These are phyloP conservation scores for Myathropa florea DNA, from an alignment of 2,888 invertebrate species.

Conservation along the genomic window DNA sequence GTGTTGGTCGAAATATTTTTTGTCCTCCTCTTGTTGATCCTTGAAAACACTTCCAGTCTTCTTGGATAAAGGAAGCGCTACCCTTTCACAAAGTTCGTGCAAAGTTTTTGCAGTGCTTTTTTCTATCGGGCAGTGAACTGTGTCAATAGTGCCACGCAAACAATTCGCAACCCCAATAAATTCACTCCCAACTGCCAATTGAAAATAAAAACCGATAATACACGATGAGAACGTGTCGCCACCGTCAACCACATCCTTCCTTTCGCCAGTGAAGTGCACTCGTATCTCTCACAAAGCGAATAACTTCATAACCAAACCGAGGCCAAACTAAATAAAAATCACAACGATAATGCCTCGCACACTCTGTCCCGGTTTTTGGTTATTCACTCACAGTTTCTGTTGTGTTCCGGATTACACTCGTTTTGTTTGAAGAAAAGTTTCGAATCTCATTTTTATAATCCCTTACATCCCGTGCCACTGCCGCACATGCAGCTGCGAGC, in stretches of 20 bases:
- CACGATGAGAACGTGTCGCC: background rate
- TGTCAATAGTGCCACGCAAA: background rate
- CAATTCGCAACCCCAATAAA: background rate
- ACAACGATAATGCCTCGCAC: slow-evolving; percentile 47
- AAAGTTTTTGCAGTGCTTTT: too few relatives aligned
- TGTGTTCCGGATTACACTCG: background rate
- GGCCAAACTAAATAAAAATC: slow-evolving; percentile 53
- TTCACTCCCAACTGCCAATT: background rate
- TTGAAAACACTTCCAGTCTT: too few relatives aligned
- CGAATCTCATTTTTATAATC: slow-evolving; percentile 61
- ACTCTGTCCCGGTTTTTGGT: slow-evolving; percentile 39
- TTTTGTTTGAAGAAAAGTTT: slow-evolving; percentile 44
- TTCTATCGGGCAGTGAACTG: background rate
- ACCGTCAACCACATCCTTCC: background rate
- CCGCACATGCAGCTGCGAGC: background rate
- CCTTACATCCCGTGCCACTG: slow-evolving; percentile 15
- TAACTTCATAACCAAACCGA: slow-evolving; percentile 19
- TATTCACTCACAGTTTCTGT: slow-evolving; percentile 3
- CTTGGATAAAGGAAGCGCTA: too few relatives aligned
- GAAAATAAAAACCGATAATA: background rate
- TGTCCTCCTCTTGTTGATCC: too few relatives aligned
- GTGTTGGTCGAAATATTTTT: too few relatives aligned
- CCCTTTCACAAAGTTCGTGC: too few relatives aligned
- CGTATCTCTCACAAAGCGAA: background rate
- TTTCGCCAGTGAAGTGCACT: background rate